phyloP scores from a whole-genome alignment of 2,888 invertebrate species.

The Lathronympha strigana region DNA sequence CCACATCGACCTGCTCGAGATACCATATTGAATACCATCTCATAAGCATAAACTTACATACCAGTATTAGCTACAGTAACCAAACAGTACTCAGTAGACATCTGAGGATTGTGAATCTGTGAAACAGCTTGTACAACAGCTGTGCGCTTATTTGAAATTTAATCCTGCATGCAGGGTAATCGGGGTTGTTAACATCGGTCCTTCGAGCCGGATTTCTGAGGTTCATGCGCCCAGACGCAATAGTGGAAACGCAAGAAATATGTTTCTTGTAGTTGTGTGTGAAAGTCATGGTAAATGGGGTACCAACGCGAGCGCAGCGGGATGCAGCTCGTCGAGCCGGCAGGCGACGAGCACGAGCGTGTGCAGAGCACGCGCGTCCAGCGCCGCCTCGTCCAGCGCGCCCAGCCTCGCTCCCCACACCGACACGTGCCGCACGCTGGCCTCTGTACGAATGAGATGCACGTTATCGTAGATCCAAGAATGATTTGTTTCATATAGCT shows the following conservation, averaged over 20 bases:
- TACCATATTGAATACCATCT: background rate
- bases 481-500: no score
- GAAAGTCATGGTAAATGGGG: background rate
- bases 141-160: no score
- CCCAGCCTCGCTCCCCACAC: conserved; percentile 84
- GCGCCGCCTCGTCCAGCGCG: conserved; percentile 89
- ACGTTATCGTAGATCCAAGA: no score
- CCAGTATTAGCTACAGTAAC: no score
- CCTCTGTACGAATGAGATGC: no score
- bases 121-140: no score
- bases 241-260: background rate
- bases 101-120: no score
- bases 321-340: conserved; percentile 88
- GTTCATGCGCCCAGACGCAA: background rate
- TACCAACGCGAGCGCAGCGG: conserved; percentile 88
- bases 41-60: no score
- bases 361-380: conserved; percentile 88
- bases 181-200: background rate
- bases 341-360: conserved; percentile 91
- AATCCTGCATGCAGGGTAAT: background rate
- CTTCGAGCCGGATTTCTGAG: background rate
- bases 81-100: no score
- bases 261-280: background rate
- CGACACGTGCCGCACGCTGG: conserved; percentile 87
- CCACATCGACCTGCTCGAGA: conserved; percentile 87